Conservation (phyloP, 2,888 invertebrate genomes). For the Oscheius sp. region DNA sequence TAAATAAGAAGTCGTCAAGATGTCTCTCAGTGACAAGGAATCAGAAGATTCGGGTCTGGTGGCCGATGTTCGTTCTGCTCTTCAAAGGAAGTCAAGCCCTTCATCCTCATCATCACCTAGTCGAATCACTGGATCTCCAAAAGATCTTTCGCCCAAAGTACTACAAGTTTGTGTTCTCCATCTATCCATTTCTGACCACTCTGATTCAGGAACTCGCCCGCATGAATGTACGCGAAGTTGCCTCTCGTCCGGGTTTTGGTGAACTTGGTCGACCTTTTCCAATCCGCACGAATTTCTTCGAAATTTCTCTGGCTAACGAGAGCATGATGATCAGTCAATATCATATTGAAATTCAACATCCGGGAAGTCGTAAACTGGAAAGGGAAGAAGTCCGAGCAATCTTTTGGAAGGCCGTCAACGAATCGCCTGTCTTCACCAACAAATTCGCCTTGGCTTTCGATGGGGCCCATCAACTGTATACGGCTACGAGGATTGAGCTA, state of each 20-base stretch:
- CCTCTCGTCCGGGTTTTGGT: constrained; percentile 57
- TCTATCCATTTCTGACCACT: neutral
- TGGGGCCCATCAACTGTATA: constrained; percentile 62
- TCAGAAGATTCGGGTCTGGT: neutral
- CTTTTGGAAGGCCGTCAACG: constrained; percentile 65
- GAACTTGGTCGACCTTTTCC: constrained; percentile 54
- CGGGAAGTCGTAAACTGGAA: constrained; percentile 60
- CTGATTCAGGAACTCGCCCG: constrained; percentile 50
- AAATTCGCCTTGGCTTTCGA: constrained; percentile 65
- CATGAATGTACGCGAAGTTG: constrained; percentile 56
- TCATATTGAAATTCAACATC: constrained; percentile 65
- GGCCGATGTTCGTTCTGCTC: neutral
- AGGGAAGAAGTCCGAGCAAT: constrained; percentile 63
- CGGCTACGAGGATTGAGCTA: constrained; percentile 52
- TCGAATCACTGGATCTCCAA: constrained; percentile 34
- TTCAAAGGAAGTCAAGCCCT: neutral
- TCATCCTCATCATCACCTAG: constrained; percentile 4
- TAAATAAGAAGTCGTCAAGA: neutral
- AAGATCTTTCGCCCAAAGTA: constrained; percentile 44
- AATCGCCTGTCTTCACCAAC: constrained; percentile 58
- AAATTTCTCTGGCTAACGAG: constrained; percentile 48
- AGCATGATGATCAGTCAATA: constrained; percentile 63
- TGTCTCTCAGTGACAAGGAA: neutral
- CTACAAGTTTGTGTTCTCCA: constrained; percentile 31
- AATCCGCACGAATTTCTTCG: constrained; percentile 63